Conservation (phyloP, 2,888 invertebrate genomes). For the Invenusta paracnida region DNA sequence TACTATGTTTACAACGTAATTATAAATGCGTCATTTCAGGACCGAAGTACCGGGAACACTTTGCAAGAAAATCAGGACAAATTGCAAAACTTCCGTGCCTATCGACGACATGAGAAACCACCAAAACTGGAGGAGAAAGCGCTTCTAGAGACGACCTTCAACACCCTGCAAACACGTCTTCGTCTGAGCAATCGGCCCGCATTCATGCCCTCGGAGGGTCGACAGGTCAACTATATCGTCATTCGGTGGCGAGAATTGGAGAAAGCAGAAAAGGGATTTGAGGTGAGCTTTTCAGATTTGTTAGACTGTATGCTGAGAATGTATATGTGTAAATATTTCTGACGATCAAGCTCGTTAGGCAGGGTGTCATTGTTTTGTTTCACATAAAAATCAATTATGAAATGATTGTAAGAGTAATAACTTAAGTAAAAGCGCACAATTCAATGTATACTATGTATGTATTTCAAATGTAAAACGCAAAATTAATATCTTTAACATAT, state of each 20-base stretch:
- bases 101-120: slow-evolving; percentile 96
- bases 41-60: slow-evolving; percentile 80
- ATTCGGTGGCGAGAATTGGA: slow-evolving; percentile 97
- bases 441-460: too few relatives aligned
- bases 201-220: slow-evolving; percentile 86
- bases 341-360: too few relatives aligned
- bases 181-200: slow-evolving; percentile 96
- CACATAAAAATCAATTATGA: too few relatives aligned
- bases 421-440: too few relatives aligned
- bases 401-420: too few relatives aligned
- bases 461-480: too few relatives aligned
- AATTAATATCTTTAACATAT: too few relatives aligned
- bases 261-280: slow-evolving; percentile 93
- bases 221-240: slow-evolving; percentile 74
- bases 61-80: slow-evolving; percentile 91
- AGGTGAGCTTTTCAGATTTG: slow-evolving; percentile 71
- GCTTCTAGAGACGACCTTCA: slow-evolving; percentile 97
- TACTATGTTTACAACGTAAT: too few relatives aligned
- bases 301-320: background rate
- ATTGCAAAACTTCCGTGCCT: slow-evolving; percentile 95
- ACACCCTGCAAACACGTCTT: slow-evolving; percentile 96
- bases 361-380: too few relatives aligned
- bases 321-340: background rate
- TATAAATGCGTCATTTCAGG: too few relatives aligned
- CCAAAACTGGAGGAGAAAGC: slow-evolving; percentile 99